A percentile compares a stretch with the other conserved stretches of the same genome.
Evolutionary conservation across 2,888 invertebrate species (phyloP).

Genomic region (Lamproptera curius): DNA sequence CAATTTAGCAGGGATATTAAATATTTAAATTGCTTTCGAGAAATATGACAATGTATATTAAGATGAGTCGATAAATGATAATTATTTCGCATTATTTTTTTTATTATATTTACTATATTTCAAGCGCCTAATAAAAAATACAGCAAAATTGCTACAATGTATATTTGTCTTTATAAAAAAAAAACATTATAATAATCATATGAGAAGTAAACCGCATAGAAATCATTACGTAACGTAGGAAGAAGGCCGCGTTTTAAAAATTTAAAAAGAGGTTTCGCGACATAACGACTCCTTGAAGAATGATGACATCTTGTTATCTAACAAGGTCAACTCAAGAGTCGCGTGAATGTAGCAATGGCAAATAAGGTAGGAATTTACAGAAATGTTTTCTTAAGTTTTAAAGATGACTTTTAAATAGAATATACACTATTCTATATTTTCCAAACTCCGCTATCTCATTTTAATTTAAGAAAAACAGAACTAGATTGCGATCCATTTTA

Average conservation of each 20-base stretch:
- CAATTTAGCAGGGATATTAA: too few relatives aligned
- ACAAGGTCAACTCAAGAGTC: neutral
- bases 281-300: neutral
- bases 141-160: neutral
- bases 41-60: too few relatives aligned
- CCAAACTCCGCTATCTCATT: too few relatives aligned
- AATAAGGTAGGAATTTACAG: neutral
- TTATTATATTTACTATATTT: neutral
- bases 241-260: neutral
- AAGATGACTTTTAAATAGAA: constrained; percentile 10
- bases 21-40: too few relatives aligned
- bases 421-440: too few relatives aligned
- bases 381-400: neutral
- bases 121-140: neutral
- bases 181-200: neutral
- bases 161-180: neutral
- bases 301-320: neutral
- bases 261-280: neutral
- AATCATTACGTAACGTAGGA: neutral
- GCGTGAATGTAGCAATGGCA: neutral
- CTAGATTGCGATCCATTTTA: too few relatives aligned
- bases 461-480: too few relatives aligned
- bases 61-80: too few relatives aligned
- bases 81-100: too few relatives aligned
- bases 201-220: too few relatives aligned